Evolutionary conservation across 2,797 vertebrate species (phyloP).

Genomic region (Syngnathus acus): DNA sequence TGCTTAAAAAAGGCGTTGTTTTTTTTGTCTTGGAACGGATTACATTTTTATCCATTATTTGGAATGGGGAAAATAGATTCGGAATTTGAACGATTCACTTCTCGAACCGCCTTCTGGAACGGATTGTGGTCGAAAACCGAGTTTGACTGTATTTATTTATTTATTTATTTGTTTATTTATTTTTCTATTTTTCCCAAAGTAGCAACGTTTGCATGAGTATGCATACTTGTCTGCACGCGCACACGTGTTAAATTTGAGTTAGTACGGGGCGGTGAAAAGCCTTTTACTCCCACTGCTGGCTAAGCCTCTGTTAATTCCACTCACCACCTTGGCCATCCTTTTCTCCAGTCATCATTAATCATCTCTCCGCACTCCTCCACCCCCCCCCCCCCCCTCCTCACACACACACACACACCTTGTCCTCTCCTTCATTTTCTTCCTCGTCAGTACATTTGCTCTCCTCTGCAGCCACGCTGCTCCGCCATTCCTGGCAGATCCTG

Average conservation of each 20-base stretch:
- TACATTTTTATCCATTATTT: too few relatives aligned
- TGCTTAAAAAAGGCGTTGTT: too few relatives aligned
- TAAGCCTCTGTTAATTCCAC: slow-evolving; percentile 62
- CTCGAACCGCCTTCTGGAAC: too few relatives aligned
- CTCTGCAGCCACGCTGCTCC: slow-evolving; percentile 23
- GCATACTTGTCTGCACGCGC: slow-evolving; percentile 1
- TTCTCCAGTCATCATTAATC: slow-evolving; percentile 57
- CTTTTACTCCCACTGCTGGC: slow-evolving; percentile 53
- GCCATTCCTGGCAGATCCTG: slow-evolving; percentile 39
- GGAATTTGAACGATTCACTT: too few relatives aligned
- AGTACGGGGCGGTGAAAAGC: slow-evolving; percentile 22
- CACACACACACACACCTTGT: neutral
- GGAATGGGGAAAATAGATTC: too few relatives aligned
- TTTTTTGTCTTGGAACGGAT: too few relatives aligned
- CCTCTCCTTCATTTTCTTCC: slow-evolving; percentile 31
- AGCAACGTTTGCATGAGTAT: neutral
- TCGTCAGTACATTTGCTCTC: slow-evolving; percentile 15
- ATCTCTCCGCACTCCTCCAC: slow-evolving; percentile 37
- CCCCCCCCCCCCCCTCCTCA: slow-evolving; percentile 20
- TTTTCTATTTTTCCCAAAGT: too few relatives aligned
- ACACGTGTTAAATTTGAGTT: slow-evolving; percentile 22
- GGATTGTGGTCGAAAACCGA: too few relatives aligned
- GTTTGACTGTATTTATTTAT: too few relatives aligned
- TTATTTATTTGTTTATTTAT: too few relatives aligned
- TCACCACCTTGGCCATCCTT: slow-evolving; percentile 65